Evolutionary conservation across 2,113 vertebrate genomes (phyloP).

Genomic region (Psittacula cyanocephala): DNA sequence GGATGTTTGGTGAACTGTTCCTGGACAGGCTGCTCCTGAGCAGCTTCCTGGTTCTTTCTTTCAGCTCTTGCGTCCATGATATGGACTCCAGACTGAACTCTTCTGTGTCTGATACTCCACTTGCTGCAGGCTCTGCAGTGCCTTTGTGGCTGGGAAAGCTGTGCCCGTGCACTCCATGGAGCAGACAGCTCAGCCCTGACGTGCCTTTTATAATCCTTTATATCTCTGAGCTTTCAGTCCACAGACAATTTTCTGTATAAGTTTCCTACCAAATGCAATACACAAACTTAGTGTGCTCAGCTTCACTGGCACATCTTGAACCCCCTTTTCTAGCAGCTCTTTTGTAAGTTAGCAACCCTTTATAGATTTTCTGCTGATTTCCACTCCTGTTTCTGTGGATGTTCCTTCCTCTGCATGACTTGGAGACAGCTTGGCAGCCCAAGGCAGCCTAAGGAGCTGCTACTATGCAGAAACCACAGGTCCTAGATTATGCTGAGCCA

Average conservation of each 20-base stretch:
- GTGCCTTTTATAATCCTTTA: neutral
- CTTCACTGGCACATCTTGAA: neutral
- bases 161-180: neutral
- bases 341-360: neutral
- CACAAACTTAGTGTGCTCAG: neutral
- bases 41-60: neutral
- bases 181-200: neutral
- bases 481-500: conserved; percentile 28
- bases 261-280: neutral
- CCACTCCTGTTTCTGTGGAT: neutral
- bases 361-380: neutral
- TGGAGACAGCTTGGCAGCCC: conserved; percentile 12
- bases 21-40: neutral
- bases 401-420: neutral
- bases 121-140: neutral
- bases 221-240: neutral
- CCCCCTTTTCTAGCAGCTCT: neutral
- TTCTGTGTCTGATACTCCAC: neutral
- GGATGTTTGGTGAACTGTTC: neutral
- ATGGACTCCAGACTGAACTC: neutral
- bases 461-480: conserved; percentile 11
- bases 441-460: neutral
- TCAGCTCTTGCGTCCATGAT: neutral
- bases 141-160: neutral
- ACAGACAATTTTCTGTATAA: neutral